Percentiles rank a stretch among this genome's conserved stretches.
Conservation (phyloP, 2,113 vertebrate genomes). For the Oxygymnocypris stewartii region DNA sequence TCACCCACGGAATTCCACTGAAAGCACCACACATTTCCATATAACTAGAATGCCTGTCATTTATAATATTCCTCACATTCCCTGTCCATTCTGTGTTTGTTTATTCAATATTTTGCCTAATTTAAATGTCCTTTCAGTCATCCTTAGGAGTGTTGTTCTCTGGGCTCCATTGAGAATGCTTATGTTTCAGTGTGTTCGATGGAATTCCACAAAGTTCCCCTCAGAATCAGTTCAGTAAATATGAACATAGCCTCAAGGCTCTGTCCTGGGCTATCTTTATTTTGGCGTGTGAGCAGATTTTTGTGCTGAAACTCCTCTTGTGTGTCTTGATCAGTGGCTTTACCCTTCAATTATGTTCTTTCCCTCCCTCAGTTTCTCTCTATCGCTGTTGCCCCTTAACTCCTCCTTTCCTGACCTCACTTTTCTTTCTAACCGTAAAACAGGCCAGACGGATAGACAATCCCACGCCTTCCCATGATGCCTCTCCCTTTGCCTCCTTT, state of each 20-base stretch:
- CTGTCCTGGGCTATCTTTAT: not conserved
- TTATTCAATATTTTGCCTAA: not conserved
- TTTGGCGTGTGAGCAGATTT: not conserved
- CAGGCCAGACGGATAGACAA: slow-evolving; percentile 55
- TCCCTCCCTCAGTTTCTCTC: slow-evolving; percentile 29
- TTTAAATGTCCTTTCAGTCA: not conserved
- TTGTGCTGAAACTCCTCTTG: slow-evolving; percentile 31
- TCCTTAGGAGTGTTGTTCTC: not conserved
- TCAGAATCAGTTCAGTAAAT: not conserved
- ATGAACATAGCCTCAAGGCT: not conserved
- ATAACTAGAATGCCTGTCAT: not conserved
- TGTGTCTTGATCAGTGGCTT: slow-evolving; percentile 41
- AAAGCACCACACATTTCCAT: not conserved
- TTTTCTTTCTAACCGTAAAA: slow-evolving; percentile 39
- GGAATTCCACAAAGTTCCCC: not conserved
- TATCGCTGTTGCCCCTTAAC: slow-evolving; percentile 36
- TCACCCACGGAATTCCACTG: not conserved
- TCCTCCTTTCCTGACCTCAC: slow-evolving; percentile 53
- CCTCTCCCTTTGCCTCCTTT: slow-evolving; percentile 56
- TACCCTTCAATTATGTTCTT: slow-evolving; percentile 50
- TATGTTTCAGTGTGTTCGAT: not conserved
- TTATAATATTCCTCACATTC: not conserved
- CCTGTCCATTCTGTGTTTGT: not conserved
- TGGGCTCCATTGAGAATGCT: not conserved
- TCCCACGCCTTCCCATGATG: slow-evolving; percentile 65